Evolutionary conservation across 2,113 vertebrate genomes (phyloP).

Genomic region (Guaruba guarouba): DNA sequence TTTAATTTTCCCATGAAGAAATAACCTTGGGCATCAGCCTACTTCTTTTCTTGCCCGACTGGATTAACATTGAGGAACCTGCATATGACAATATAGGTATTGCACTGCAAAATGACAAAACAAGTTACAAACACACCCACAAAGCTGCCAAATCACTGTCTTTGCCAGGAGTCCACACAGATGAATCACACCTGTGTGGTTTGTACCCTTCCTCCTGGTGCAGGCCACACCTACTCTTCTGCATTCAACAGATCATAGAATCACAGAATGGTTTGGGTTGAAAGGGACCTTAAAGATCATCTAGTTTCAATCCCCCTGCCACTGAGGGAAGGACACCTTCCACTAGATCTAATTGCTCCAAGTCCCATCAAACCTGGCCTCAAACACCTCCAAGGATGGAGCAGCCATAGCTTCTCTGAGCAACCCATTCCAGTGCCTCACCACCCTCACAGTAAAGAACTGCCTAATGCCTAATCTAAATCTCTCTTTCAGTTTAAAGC

Average conservation of each 20-base stretch:
- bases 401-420: background rate
- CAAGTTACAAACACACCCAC: slow-evolving; percentile 39
- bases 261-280: background rate
- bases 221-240: background rate
- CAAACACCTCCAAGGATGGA: background rate
- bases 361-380: background rate
- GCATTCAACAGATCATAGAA: background rate
- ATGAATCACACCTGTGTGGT: slow-evolving; percentile 57
- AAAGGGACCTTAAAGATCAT: background rate
- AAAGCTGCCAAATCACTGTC: slow-evolving; percentile 58
- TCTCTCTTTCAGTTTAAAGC: background rate
- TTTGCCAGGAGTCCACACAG: slow-evolving; percentile 29
- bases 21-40: background rate
- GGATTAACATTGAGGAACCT: slow-evolving; percentile 6
- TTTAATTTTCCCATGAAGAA: background rate
- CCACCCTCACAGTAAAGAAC: background rate
- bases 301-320: background rate
- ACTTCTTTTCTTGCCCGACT: background rate
- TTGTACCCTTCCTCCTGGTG: background rate
- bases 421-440: background rate
- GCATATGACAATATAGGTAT: background rate
- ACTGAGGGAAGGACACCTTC: background rate
- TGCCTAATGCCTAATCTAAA: background rate
- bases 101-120: slow-evolving; percentile 45
- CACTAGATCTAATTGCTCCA: background rate